Evolutionary conservation across 2,797 vertebrate species (phyloP).

Genomic region (Manis pentadactyla): DNA sequence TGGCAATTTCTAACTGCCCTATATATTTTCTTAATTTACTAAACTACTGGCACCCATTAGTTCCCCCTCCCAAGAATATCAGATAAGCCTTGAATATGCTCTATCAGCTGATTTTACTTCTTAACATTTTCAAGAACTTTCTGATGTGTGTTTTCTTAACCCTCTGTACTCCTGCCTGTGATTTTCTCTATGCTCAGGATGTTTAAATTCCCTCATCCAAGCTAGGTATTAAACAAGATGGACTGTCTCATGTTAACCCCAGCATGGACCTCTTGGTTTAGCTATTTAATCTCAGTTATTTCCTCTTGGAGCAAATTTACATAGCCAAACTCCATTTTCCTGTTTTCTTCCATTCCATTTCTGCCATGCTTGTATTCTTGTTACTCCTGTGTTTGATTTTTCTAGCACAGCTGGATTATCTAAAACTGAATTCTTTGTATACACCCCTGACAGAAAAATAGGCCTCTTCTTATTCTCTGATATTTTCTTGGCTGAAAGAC

Average conservation of each 20-base stretch:
- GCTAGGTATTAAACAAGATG: background rate
- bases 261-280: slow-evolving; percentile 45
- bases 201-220: background rate
- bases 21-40: slow-evolving; percentile 54
- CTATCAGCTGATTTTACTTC: slow-evolving; percentile 26
- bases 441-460: slow-evolving; percentile 52
- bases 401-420: slow-evolving; percentile 48
- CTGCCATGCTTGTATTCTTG: slow-evolving; percentile 48
- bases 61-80: background rate
- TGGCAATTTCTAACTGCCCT: slow-evolving; percentile 37
- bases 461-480: slow-evolving; percentile 36
- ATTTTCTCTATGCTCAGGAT: slow-evolving; percentile 15
- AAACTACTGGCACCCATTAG: background rate
- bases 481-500: slow-evolving; percentile 68
- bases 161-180: background rate
- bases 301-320: slow-evolving; percentile 42
- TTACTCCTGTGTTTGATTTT: slow-evolving; percentile 38
- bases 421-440: slow-evolving; percentile 54
- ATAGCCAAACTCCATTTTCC: slow-evolving; percentile 44
- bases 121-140: slow-evolving; percentile 55
- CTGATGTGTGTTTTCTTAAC: slow-evolving; percentile 51
- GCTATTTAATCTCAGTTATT: slow-evolving; percentile 49
- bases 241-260: background rate
- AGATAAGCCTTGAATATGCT: background rate
- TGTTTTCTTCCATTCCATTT: slow-evolving; percentile 40